phyloP scores from a whole-genome alignment of 2,888 invertebrate species.

The Pristionchus fissidentatus region DNA sequence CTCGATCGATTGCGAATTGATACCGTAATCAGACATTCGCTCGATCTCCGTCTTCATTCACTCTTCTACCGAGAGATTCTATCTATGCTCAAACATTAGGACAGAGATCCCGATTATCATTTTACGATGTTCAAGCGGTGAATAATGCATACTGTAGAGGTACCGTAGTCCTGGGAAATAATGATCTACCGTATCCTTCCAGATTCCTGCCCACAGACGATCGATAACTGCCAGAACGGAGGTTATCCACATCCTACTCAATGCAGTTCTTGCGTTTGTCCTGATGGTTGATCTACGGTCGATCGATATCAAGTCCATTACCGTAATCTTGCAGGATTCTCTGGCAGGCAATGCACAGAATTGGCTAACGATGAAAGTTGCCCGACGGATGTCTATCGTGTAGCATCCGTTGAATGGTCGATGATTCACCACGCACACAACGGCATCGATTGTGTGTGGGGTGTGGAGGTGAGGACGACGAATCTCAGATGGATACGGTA shows the following conservation, averaged over 20 bases:
- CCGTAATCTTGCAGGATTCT: constrained; percentile 12
- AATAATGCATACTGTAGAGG: constrained; percentile 39
- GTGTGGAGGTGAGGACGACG: constrained; percentile 33
- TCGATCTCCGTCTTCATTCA: constrained; percentile 22
- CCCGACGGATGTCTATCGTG: background rate
- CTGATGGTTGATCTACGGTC: background rate
- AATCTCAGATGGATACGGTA: background rate
- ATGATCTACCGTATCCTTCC: background rate
- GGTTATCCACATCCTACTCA: constrained; percentile 20
- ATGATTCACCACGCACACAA: background rate
- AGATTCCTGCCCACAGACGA: background rate
- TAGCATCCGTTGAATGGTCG: constrained; percentile 6
- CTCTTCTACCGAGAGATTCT: constrained; percentile 30
- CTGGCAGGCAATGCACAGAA: background rate
- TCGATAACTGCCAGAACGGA: constrained; percentile 14
- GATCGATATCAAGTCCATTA: background rate
- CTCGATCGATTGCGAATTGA: background rate
- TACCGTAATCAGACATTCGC: constrained; percentile 10
- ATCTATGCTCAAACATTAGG: background rate
- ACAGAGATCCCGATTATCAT: background rate
- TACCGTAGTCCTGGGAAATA: background rate
- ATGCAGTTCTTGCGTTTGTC: constrained; percentile 24
- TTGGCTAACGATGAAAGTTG: background rate
- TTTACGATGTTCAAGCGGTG: constrained; percentile 1
- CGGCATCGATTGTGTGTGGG: constrained; percentile 16